A percentile compares a stretch with the other conserved stretches of the same genome.
Evolutionary conservation across 1,140 invertebrate genomes (phyloP).

Genomic region (Dysdera silvatica): DNA sequence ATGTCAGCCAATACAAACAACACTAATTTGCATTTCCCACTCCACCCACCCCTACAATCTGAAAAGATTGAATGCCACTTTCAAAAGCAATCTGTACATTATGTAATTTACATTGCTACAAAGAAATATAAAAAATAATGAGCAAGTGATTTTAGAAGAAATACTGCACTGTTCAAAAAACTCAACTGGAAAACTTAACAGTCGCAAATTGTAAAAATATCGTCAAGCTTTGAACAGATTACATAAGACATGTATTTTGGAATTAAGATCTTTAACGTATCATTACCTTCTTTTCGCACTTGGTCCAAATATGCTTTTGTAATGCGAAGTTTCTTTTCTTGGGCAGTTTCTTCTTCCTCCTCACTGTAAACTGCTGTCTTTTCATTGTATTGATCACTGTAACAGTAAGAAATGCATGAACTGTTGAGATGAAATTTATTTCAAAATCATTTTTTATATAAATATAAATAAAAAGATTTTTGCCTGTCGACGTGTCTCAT

Average conservation of each 20-base stretch:
- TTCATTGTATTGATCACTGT: no score
- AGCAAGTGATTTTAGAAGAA: background rate
- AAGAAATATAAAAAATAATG: background rate
- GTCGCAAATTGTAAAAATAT: constrained; percentile 2
- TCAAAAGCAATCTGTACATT: background rate
- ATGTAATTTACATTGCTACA: background rate
- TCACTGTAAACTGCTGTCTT: constrained; percentile 16
- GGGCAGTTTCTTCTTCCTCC: constrained; percentile 59
- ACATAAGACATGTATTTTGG: background rate
- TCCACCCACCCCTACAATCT: no score
- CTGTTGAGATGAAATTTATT: no score
- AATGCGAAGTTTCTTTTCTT: constrained; percentile 77
- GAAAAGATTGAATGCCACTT: no score
- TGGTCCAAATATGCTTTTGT: constrained; percentile 81
- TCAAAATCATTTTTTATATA: no score
- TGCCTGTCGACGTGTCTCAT: no score
- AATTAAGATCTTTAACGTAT: background rate
- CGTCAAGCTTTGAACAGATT: background rate
- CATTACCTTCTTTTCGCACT: constrained; percentile 63
- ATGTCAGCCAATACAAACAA: no score
- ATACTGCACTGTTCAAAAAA: background rate
- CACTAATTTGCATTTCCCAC: no score
- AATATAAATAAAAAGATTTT: no score
- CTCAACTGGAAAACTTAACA: constrained; percentile 8
- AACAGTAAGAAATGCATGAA: no score